Percentiles rank a stretch among this genome's conserved stretches.
Conservation (phyloP, 2,113 vertebrate genomes). For the Stegastes partitus region DNA sequence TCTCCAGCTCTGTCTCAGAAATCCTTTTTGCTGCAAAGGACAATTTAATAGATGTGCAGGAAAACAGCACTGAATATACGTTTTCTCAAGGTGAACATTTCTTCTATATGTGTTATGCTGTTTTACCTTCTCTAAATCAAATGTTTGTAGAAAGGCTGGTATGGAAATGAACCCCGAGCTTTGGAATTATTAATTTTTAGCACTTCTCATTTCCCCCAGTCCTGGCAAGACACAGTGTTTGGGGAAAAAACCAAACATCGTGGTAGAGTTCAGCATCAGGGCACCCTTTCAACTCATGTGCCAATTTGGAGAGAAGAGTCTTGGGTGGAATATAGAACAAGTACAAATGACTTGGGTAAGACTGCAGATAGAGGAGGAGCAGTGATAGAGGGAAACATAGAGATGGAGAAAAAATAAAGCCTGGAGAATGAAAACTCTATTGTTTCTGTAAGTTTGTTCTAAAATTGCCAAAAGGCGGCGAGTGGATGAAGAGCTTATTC, state of each 20-base stretch:
- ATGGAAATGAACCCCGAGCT: not conserved
- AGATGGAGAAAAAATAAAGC: constrained; percentile 31
- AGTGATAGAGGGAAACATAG: constrained; percentile 1
- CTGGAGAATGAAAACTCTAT: constrained; percentile 27
- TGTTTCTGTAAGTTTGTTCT: constrained; percentile 39
- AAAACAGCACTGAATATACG: constrained; percentile 19
- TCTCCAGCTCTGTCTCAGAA: not conserved
- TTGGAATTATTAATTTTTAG: constrained; percentile 17
- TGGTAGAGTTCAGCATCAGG: constrained; percentile 57
- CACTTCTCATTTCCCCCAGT: constrained; percentile 6
- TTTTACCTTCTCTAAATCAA: constrained; percentile 20
- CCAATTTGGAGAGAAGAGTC: constrained; percentile 56
- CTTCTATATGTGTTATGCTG: not conserved
- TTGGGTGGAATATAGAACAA: constrained; percentile 50
- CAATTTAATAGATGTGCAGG: not conserved
- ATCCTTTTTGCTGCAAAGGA: constrained; percentile 10
- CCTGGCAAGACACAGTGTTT: constrained; percentile 36
- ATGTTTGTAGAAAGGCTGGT: constrained; percentile 2
- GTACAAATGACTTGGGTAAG: constrained; percentile 36
- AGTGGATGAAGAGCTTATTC: constrained; percentile 40
- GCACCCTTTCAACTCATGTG: constrained; percentile 56
- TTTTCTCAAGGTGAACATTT: constrained; percentile 30
- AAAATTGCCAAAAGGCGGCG: constrained; percentile 38
- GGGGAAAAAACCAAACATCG: constrained; percentile 39
- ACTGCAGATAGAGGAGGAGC: constrained; percentile 3